These are phyloP conservation scores for Cyclophora albipunctata DNA, from an alignment of 2,888 invertebrate species.

Conservation along the genomic window DNA sequence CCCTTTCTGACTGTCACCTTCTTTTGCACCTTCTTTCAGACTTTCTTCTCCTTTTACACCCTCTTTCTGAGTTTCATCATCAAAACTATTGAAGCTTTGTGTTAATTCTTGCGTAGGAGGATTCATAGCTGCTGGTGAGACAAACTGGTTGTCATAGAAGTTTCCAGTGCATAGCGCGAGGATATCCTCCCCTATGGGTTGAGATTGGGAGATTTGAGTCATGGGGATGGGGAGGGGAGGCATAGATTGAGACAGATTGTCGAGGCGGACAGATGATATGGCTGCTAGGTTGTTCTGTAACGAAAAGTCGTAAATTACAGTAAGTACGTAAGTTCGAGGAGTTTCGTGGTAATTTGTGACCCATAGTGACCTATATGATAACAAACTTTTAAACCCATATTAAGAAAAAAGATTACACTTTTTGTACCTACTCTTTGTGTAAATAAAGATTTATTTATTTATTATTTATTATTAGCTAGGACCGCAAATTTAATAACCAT, in stretches of 20 bases:
- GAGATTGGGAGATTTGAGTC: conserved; percentile 41
- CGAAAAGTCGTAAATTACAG: neutral
- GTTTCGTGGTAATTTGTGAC: no score
- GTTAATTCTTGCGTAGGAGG: conserved; percentile 7
- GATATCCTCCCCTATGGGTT: conserved; percentile 63
- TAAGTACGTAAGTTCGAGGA: no score
- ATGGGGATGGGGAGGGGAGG: conserved; percentile 62
- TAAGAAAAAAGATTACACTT: no score
- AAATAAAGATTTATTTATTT: no score
- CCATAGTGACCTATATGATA: no score
- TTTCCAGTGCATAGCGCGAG: conserved; percentile 74
- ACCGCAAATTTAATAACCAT: no score
- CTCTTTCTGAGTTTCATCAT: conserved; percentile 8
- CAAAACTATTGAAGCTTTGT: conserved; percentile 9
- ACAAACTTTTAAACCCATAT: no score
- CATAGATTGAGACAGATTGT: conserved; percentile 52
- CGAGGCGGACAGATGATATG: conserved; percentile 74
- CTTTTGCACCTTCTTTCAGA: no score
- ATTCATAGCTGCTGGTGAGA: conserved; percentile 31
- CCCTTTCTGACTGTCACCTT: no score
- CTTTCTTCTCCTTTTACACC: no score
- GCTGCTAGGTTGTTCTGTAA: conserved; percentile 62
- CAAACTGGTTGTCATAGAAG: conserved; percentile 65
- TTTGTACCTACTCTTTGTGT: no score
- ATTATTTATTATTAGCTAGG: no score